phyloP scores from a whole-genome alignment of 2,888 invertebrate species.

The Mystacides longicornis region DNA sequence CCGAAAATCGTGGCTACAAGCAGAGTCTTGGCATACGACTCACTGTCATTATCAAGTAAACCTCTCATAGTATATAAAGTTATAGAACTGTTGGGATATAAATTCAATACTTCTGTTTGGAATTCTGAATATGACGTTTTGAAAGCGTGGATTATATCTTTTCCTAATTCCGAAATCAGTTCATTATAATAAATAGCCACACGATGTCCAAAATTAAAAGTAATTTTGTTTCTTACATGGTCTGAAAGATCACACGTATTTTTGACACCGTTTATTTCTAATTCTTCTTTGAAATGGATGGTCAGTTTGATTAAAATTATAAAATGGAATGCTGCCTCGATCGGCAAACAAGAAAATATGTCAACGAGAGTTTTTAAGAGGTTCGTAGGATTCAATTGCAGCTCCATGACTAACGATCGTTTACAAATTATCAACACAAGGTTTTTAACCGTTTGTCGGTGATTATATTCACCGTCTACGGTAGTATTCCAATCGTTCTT shows the following conservation, averaged over 20 bases:
- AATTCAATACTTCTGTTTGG: no score
- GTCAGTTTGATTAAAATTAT: not conserved
- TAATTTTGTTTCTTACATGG: not conserved
- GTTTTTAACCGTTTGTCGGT: not conserved
- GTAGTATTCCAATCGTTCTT: not conserved
- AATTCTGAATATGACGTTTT: not conserved
- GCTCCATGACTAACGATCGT: not conserved
- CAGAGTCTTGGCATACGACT: no score
- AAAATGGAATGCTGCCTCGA: no score
- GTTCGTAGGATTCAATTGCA: not conserved
- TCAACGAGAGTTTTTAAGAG: not conserved
- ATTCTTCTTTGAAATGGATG: not conserved
- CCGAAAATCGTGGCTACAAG: no score
- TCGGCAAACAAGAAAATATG: not conserved
- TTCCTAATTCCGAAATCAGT: not conserved
- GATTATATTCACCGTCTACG: not conserved
- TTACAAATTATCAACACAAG: not conserved
- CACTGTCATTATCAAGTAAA: no score
- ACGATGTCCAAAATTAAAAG: no score
- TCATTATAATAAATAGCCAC: not conserved
- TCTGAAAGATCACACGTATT: not conserved
- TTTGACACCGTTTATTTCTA: not conserved
- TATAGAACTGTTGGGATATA: no score
- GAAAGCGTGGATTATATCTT: not conserved
- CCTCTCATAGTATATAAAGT: no score